Conservation (phyloP, 2,888 invertebrate genomes). For the Oscheius sp. region DNA sequence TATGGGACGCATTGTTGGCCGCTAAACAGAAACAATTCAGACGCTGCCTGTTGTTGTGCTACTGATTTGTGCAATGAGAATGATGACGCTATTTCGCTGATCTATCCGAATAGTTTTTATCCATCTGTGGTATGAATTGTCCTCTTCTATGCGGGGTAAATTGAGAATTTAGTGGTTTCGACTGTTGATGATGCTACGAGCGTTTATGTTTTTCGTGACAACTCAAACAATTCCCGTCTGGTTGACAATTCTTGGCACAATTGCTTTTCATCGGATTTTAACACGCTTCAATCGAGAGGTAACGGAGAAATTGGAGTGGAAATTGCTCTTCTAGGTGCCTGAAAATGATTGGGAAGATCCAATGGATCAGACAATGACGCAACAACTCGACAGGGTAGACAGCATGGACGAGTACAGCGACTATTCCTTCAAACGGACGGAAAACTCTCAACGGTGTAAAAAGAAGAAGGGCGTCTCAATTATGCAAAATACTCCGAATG, state of each 20-base stretch:
- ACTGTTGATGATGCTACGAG: neutral
- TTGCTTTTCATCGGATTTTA: neutral
- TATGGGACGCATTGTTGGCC: constrained; percentile 2
- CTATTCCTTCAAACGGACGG: too few species aligned
- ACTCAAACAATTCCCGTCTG: constrained; percentile 8
- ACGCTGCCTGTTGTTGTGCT: constrained; percentile 3
- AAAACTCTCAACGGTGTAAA: too few species aligned
- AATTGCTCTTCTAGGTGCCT: too few species aligned
- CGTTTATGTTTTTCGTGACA: neutral
- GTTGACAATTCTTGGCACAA: constrained; percentile 8
- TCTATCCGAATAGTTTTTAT: neutral
- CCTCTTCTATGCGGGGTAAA: neutral
- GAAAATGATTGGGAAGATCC: neutral
- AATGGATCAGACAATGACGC: neutral
- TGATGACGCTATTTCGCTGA: constrained; percentile 4
- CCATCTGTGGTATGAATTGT: neutral
- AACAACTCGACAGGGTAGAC: too few species aligned
- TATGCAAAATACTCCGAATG: too few species aligned
- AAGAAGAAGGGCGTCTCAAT: too few species aligned
- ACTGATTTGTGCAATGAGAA: neutral
- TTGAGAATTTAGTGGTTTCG: too few species aligned
- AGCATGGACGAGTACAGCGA: too few species aligned
- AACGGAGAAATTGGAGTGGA: too few species aligned
- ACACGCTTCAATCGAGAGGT: neutral
- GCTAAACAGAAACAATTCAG: neutral